Evolutionary conservation across 2,888 invertebrate genomes (phyloP), one percentile per base, ranked within the genome.

Genomic region (Teleogryllus oceanicus): DNA sequence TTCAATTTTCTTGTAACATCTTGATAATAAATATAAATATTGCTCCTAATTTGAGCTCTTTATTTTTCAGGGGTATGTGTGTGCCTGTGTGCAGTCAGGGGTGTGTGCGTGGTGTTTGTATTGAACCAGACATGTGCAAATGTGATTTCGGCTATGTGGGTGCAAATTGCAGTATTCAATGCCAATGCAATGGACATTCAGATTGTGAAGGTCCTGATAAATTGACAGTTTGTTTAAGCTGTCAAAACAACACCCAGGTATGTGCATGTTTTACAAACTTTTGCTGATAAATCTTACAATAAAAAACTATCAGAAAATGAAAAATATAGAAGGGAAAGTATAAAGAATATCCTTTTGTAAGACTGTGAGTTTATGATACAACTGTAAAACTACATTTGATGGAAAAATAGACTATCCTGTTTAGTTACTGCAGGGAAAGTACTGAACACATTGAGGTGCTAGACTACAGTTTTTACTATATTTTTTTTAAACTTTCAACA

Each of bases 131-230:
- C 85, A 90, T 92, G 81, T 97, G 98, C 85, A 90, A 92, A 82
- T 98, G 98, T 86, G 93, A 96, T 88, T 98, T 98, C 88, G 97
- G 97, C 80, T 98, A 95, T 87, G 96, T 98, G 49, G 97, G 98
- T 79, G 92, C 93, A 83, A 96, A 97, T 88, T 98, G 98, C 87
- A 95, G 95, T 84, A 95, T 95, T 82, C 95, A 96, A 87, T 98
- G 98, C 86, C 93, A 95, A 86, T 98, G 98, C 87, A 97, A 98
- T 86, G 96, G 96, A 0, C 97, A 98, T 88, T 94, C 97, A 80
- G 92, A 97, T 86, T 98, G 98, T 86, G 93, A 92, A 84, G 95
- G 96, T 1, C 95, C 95, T 11, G 94, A 95, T 85, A 92, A 93
- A 84, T 89, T 96, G 81, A 93, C 94, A 85, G 90, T 91, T 82